These are phyloP conservation scores for Colletes latitarsis DNA, from an alignment of 1,140 invertebrate genomes.

Conservation along the genomic window DNA sequence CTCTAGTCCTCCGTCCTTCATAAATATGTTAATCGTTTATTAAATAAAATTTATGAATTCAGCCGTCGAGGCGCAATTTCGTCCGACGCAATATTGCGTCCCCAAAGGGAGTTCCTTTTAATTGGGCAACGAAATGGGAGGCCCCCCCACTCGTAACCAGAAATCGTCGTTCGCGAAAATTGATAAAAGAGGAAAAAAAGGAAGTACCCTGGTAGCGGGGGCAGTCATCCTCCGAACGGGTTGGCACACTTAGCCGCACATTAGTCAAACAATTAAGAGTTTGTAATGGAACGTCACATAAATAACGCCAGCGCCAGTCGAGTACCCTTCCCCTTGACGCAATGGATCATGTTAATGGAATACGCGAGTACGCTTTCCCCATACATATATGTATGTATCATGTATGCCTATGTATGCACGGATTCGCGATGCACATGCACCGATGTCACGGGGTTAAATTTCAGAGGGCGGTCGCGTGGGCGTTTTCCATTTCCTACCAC, in stretches of 20 bases:
- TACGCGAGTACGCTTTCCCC: slow-evolving; percentile 34
- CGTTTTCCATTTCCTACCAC: slow-evolving; percentile 72
- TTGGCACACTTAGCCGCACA: slow-evolving; percentile 67
- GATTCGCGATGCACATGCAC: slow-evolving; percentile 55
- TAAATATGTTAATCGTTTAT: slow-evolving; percentile 50
- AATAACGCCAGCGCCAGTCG: slow-evolving; percentile 70
- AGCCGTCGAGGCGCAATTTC: slow-evolving; percentile 24
- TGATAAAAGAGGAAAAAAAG: background rate
- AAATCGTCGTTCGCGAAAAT: slow-evolving; percentile 35
- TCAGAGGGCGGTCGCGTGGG: slow-evolving; percentile 70
- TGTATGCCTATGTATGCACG: slow-evolving; percentile 28
- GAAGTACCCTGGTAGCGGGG: slow-evolving; percentile 1
- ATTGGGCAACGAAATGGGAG: slow-evolving; percentile 26
- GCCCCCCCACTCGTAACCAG: slow-evolving; percentile 20
- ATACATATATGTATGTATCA: slow-evolving; percentile 5
- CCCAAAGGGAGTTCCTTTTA: slow-evolving; percentile 21
- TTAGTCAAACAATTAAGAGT: slow-evolving; percentile 81
- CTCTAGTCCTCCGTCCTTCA: slow-evolving; percentile 2
- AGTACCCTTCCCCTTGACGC: slow-evolving; percentile 47
- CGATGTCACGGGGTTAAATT: slow-evolving; percentile 48
- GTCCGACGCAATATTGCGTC: background rate
- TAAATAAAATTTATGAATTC: slow-evolving; percentile 33
- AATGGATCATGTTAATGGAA: slow-evolving; percentile 64
- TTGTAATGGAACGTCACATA: slow-evolving; percentile 80
- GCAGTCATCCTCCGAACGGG: slow-evolving; percentile 11